phyloP scores from a whole-genome alignment of 2,888 invertebrate genomes.

The Lasioglossum oenotherae region DNA sequence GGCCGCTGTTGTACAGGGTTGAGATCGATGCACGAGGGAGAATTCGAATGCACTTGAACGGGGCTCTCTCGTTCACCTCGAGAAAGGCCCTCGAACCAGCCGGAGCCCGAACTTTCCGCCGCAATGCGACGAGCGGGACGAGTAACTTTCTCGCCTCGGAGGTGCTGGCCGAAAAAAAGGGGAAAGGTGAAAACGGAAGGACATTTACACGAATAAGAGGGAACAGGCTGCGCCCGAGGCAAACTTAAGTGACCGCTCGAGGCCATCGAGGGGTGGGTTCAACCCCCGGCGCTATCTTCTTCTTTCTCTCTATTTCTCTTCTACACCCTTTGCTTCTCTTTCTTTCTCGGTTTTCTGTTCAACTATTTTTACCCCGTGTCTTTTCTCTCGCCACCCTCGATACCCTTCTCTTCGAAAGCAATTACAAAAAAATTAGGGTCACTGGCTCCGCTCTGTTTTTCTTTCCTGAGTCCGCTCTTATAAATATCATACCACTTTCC shows the following conservation, averaged over 20 bases:
- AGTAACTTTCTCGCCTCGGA: constrained; percentile 48
- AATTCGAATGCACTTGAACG: constrained; percentile 52
- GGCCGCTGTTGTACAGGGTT: background rate
- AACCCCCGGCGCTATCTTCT: constrained; percentile 7
- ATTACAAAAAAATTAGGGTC: constrained; percentile 7
- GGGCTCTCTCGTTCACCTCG: constrained; percentile 40
- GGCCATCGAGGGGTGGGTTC: constrained; percentile 8
- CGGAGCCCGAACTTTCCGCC: constrained; percentile 53
- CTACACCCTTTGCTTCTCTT: background rate
- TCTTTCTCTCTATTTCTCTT: background rate
- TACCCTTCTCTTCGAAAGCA: background rate
- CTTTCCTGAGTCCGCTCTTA: constrained; percentile 5
- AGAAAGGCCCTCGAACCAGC: constrained; percentile 47
- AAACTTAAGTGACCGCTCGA: constrained; percentile 17
- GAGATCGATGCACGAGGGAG: constrained; percentile 43
- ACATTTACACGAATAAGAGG: constrained; percentile 18
- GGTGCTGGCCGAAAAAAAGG: constrained; percentile 27
- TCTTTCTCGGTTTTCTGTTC: background rate
- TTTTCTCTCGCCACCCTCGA: background rate
- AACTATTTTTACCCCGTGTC: background rate
- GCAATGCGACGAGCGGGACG: constrained; percentile 51
- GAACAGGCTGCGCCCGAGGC: constrained; percentile 2
- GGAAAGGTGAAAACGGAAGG: constrained; percentile 8
- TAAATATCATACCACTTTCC: constrained; percentile 11
- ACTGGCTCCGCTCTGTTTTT: constrained; percentile 6